A percentile compares a stretch with the other conserved stretches of the same genome.
Evolutionary conservation across 1,140 invertebrate species (phyloP).

Genomic region (Charaxes varanes): DNA sequence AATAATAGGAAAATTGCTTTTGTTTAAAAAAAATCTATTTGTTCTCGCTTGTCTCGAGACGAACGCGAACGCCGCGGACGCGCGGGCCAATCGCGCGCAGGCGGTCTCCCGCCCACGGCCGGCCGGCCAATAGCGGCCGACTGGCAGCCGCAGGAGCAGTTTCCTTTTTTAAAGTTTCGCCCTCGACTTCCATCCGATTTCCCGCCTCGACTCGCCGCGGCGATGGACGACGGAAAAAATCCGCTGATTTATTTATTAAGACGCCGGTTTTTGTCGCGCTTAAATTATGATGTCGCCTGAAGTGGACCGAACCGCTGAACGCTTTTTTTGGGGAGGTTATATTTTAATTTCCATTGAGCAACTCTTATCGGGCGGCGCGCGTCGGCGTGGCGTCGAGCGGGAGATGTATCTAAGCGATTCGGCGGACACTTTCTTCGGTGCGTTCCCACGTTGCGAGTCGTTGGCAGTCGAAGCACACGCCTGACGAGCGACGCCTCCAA

Average conservation of each 20-base stretch:
- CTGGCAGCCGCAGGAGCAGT: slow-evolving; percentile 49
- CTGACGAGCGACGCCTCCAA: slow-evolving; percentile 10
- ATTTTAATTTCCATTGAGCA: slow-evolving; percentile 35
- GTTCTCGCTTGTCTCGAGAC: slow-evolving; percentile 60
- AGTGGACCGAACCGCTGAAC: slow-evolving; percentile 24
- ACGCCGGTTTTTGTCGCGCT: slow-evolving; percentile 49
- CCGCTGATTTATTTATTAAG: slow-evolving; percentile 61
- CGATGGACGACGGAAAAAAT: slow-evolving; percentile 65
- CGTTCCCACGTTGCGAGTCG: slow-evolving; percentile 34
- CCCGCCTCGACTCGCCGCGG: slow-evolving; percentile 62
- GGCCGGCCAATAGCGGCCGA: slow-evolving; percentile 38
- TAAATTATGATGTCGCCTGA: slow-evolving; percentile 65
- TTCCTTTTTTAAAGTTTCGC: slow-evolving; percentile 71
- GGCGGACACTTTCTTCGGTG: slow-evolving; percentile 29
- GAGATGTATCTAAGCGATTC: slow-evolving; percentile 31
- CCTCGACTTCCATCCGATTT: slow-evolving; percentile 67
- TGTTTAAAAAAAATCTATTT: slow-evolving; percentile 72
- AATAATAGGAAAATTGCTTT: slow-evolving; percentile 73
- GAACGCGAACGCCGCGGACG: slow-evolving; percentile 55
- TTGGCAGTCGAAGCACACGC: slow-evolving; percentile 29
- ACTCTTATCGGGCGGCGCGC: slow-evolving; percentile 46
- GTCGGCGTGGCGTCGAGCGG: background rate
- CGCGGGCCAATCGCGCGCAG: slow-evolving; percentile 49
- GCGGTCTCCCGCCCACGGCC: slow-evolving; percentile 42
- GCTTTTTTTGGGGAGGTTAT: slow-evolving; percentile 33